Evolutionary conservation across 2,797 vertebrate genomes (phyloP), one percentile per base, ranked within the genome.

Genomic region (Scomberomorus guttatus): DNA sequence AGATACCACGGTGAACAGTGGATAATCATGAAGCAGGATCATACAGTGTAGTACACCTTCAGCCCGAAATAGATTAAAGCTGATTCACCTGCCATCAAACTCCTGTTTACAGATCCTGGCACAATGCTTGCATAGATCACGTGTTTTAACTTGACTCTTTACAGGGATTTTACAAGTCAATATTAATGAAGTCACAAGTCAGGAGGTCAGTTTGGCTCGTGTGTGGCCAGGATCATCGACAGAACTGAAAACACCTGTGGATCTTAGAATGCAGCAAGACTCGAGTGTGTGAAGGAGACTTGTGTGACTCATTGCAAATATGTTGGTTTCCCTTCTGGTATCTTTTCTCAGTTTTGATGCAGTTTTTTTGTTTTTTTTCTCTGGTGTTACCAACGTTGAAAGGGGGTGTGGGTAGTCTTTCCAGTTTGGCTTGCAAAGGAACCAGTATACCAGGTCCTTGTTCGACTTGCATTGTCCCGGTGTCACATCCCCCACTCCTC

Each of bases 131-230:
- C 52, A 72, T 58, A 55, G 50, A 50, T 50, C 73, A 59, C 51
- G 72, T 39, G 25, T 70, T 75, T 66, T 15, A 71, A 54, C 37
- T 58, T 51, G 59, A 75, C 59, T 80, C 57, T 46, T 69, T 20
- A 44, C 9, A 52, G 42, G 51, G 54, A 57, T 56, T 58, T 59
- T 59, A 59, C 14, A 77, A 27, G 67, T 72, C 59, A 66, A 54
- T 67, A 42, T 56, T 79, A 64, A 85, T 75, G 63, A 77, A 70
- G 71, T 66, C 50, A n/a, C 59, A 58, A 80, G 68, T 85, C 68
- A 82, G 32, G 24, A 72, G 61, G 72, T 78, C 79, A 75, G 20
- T 66, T 74, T 74, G 42, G 42, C 58, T 71, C 27, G 56, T 50
- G 58, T 65, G 59, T 48, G 62, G 18, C 48, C 25, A 1, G 15